These are phyloP conservation scores for Lophotriccus pileatus DNA, from an alignment of 2,797 vertebrate genomes.

Conservation along the genomic window DNA sequence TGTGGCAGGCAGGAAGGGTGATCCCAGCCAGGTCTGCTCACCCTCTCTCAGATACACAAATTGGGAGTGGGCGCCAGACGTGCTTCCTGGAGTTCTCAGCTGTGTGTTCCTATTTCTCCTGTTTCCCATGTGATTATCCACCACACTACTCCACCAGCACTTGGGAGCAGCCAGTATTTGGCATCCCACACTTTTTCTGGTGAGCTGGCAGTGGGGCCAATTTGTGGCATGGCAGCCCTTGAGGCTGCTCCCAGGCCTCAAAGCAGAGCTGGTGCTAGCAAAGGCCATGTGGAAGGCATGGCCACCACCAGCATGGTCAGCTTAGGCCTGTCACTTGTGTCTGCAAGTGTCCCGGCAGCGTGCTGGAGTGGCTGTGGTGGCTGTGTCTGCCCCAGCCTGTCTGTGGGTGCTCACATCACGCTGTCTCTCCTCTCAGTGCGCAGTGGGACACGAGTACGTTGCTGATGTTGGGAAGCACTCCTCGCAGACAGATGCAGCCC, in stretches of 20 bases:
- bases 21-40: not conserved
- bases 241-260: not conserved
- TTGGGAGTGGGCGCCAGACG: rapidly evolving
- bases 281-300: not conserved
- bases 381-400: not conserved
- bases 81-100: not conserved
- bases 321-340: not conserved
- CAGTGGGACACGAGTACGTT: slow-evolving; percentile 86
- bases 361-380: not conserved
- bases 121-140: not conserved
- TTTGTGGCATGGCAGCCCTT: not conserved
- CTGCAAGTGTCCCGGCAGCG: rapidly evolving
- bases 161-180: not conserved
- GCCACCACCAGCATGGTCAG: rapidly evolving
- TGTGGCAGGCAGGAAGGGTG: not conserved
- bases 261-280: not conserved
- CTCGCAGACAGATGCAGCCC: slow-evolving; percentile 90
- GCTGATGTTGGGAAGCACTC: slow-evolving; percentile 88
- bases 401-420: rapidly evolving
- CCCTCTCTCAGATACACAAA: not conserved
- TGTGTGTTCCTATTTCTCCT: not conserved
- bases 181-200: not conserved
- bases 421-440: slow-evolving; percentile 75
- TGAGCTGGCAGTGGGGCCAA: not conserved
- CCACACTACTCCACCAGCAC: not conserved